These are phyloP conservation scores for Aphelenchoides besseyi DNA, from an alignment of 1,140 invertebrate species.

Conservation along the genomic window DNA sequence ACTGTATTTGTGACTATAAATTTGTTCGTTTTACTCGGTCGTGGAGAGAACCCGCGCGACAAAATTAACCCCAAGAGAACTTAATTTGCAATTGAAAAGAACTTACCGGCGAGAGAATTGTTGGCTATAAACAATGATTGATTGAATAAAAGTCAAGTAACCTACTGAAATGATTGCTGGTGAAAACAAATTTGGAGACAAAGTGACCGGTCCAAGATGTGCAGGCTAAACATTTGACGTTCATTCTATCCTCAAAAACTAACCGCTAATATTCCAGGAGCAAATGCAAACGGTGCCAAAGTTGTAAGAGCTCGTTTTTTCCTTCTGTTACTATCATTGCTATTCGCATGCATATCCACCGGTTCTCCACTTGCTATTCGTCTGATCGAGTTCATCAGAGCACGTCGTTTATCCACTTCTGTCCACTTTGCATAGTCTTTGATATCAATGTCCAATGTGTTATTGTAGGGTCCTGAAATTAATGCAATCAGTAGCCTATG, in stretches of 20 bases:
- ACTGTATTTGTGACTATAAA: too few species aligned
- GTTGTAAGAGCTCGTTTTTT: not conserved
- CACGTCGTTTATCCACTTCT: not conserved
- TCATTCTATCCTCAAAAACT: not conserved
- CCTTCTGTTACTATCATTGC: not conserved
- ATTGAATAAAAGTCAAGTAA: not conserved
- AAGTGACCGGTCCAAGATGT: slow-evolving; percentile 9
- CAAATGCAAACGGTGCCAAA: slow-evolving; percentile 8
- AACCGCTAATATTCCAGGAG: not conserved
- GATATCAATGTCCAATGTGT: slow-evolving; percentile 12
- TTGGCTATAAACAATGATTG: not conserved
- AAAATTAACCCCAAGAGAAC: too few species aligned
- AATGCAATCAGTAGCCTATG: too few species aligned
- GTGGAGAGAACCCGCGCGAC: too few species aligned
- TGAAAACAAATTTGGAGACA: slow-evolving; percentile 12
- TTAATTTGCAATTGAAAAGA: too few species aligned
- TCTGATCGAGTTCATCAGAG: not conserved
- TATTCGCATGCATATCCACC: not conserved
- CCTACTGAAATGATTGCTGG: slow-evolving; percentile 1
- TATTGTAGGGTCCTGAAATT: slow-evolving; percentile 14
- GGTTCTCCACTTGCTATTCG: not conserved
- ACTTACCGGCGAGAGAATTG: not conserved
- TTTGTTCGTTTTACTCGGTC: too few species aligned
- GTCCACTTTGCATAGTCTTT: slow-evolving; percentile 6
- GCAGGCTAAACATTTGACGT: not conserved